Conservation (phyloP, 2,888 invertebrate genomes). For the Plusia festucae region DNA sequence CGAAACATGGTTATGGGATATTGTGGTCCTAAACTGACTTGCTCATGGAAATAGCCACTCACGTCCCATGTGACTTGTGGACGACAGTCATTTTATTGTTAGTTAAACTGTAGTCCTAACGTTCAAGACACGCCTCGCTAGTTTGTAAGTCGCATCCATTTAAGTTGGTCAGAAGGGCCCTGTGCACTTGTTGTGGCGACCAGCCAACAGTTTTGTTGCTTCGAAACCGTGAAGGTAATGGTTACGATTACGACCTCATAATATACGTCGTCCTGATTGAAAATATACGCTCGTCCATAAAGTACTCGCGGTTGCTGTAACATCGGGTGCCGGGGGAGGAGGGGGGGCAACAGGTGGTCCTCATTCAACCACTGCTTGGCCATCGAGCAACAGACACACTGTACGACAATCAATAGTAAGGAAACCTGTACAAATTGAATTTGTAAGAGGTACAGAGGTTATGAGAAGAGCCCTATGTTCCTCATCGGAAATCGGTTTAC, state of each 20-base stretch:
- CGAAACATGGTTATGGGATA: background rate
- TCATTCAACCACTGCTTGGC: constrained; percentile 15
- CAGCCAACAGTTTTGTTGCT: background rate
- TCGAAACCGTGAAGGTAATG: background rate
- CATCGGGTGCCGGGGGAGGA: background rate
- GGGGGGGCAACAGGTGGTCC: constrained; percentile 36
- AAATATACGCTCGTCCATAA: constrained; percentile 26
- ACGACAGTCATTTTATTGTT: background rate
- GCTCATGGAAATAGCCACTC: background rate
- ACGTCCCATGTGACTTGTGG: background rate
- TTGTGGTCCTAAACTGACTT: background rate
- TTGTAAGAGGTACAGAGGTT: too few species aligned
- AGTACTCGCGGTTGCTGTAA: constrained; percentile 10
- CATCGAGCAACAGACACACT: constrained; percentile 3
- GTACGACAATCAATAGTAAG: constrained; percentile 17
- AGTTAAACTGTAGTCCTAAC: too few species aligned
- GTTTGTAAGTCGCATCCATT: too few species aligned
- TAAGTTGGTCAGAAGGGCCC: too few species aligned
- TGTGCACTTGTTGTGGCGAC: background rate
- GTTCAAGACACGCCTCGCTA: too few species aligned
- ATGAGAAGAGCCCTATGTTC: too few species aligned
- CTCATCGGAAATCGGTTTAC: too few species aligned
- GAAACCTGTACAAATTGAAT: constrained; percentile 13
- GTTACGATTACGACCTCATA: background rate
- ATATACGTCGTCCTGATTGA: constrained; percentile 18